These are phyloP conservation scores for Litoditis marina DNA, from an alignment of 2,888 invertebrate genomes.

Conservation along the genomic window DNA sequence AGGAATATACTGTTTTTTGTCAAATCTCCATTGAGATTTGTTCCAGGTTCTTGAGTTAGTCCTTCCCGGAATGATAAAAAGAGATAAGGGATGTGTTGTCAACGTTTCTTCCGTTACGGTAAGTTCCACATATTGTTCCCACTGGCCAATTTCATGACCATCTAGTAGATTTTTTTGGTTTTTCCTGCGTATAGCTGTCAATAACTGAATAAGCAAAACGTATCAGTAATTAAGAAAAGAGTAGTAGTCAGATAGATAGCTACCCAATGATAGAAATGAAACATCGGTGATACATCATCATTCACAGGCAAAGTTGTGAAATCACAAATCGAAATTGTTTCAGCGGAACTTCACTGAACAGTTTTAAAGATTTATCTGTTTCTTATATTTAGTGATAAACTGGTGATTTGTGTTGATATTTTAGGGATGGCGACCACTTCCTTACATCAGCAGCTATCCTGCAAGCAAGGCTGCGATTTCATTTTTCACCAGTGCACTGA, in stretches of 20 bases:
- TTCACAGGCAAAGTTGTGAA: no score
- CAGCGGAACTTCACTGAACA: no score
- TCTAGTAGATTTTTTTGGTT: no score
- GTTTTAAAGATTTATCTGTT: no score
- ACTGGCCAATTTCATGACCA: no score
- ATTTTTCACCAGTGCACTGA: slow-evolving; percentile 55
- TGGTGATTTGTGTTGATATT: no score
- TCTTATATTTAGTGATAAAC: background rate
- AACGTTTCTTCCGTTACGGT: slow-evolving; percentile 60
- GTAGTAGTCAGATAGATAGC: no score
- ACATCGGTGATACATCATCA: background rate
- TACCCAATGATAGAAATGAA: no score
- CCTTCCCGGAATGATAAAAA: slow-evolving; percentile 57
- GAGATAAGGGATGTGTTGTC: slow-evolving; percentile 57
- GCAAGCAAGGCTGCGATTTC: slow-evolving; percentile 59
- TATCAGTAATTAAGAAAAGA: no score
- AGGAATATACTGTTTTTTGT: background rate
- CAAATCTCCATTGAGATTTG: background rate
- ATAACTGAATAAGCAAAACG: no score
- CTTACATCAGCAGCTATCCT: slow-evolving; percentile 59
- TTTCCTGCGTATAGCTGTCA: no score
- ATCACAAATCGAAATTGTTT: no score
- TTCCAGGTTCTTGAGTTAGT: slow-evolving; percentile 55
- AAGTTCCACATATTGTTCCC: slow-evolving; percentile 10
- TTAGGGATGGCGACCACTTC: slow-evolving; percentile 60